Evolutionary conservation across 92 coral and sea anemone genomes (phyloP), one percentile per base, ranked within the genome.

Genomic region (Bergia puertoricense): DNA sequence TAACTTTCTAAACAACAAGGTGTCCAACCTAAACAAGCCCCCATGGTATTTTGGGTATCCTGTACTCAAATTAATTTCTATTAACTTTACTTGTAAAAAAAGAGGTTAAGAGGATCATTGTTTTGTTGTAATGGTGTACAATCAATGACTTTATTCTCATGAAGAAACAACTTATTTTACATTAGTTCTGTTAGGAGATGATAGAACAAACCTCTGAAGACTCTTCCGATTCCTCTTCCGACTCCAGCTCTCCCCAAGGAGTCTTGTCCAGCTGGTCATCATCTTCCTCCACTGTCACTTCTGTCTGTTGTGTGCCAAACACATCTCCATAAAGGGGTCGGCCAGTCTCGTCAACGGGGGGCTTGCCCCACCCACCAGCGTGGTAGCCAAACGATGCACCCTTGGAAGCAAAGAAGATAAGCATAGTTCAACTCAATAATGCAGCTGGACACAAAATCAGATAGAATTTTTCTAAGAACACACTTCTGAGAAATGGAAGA

Each of bases 321-420:
- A 95, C 99, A 80, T 97, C 99, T 40, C 99, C 99, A 78, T 97
- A 97, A 67, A 97, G 92, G 36, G 99, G 99, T 37, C 98, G 91
- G 5, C 98, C 98, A 15, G 95, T 95, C 88, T 97, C 99, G 79
- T 97, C 99, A 48, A 97, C 99, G 7, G 99, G 99, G 50, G 99
- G 99, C 82, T 97, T 97, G 9, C 99, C 99, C 99, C 99, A 97
- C 45, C 99, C 98, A 43, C 99, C 99, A 0, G 99, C 98, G 65
- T 97, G 99, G 91, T 97, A 97, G 76, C 99, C 99, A 86, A 97
- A 97, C 14, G 99, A 89, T 37, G 99, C 99, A 48, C 99, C 99
- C 95, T 95, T 81, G 41, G 75, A 14, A 16, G 0, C 15, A 69
- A 46, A 23, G 16, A 0, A 30, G 81, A 81, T 38, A 74, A 2